phyloP scores from a whole-genome alignment of 2,797 vertebrate genomes.

The Anolis apletophallus region DNA sequence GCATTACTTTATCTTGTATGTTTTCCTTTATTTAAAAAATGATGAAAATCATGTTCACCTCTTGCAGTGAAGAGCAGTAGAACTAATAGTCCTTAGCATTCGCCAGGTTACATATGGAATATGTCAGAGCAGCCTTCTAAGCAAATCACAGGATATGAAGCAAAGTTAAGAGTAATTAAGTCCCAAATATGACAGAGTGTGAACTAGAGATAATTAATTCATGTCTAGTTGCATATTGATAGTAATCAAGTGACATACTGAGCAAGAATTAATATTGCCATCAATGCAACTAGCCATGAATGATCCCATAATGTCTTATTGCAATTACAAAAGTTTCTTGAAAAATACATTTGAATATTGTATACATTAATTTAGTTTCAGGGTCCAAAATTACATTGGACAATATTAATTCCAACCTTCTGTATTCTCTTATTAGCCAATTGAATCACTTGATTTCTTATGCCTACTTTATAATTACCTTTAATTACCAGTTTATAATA shows the following conservation, averaged over 20 bases:
- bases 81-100: constrained; percentile 8
- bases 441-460: constrained; percentile 67
- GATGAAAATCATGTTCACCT: rapidly evolving
- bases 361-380: constrained; percentile 69
- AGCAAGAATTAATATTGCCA: constrained; percentile 66
- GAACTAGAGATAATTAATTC: constrained; percentile 22
- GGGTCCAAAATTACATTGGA: constrained; percentile 74
- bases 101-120: background rate
- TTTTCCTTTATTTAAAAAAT: constrained; percentile 6
- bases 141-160: background rate
- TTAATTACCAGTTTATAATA: constrained; percentile 79
- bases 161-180: constrained; percentile 9
- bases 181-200: background rate
- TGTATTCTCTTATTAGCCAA: constrained; percentile 74
- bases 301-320: constrained; percentile 60
- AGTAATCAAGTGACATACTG: constrained; percentile 37
- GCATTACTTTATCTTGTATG: background rate
- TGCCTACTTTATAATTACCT: constrained; percentile 77
- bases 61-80: constrained; percentile 4
- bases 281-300: constrained; percentile 40
- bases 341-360: constrained; percentile 74
- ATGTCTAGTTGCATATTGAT: constrained; percentile 35
- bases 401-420: constrained; percentile 74
- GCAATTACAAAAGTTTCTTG: constrained; percentile 73
- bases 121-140: constrained; percentile 10